Base-by-base conservation (phyloP, 2,888 invertebrate species). In the Platycnemis pennipes region DNA sequence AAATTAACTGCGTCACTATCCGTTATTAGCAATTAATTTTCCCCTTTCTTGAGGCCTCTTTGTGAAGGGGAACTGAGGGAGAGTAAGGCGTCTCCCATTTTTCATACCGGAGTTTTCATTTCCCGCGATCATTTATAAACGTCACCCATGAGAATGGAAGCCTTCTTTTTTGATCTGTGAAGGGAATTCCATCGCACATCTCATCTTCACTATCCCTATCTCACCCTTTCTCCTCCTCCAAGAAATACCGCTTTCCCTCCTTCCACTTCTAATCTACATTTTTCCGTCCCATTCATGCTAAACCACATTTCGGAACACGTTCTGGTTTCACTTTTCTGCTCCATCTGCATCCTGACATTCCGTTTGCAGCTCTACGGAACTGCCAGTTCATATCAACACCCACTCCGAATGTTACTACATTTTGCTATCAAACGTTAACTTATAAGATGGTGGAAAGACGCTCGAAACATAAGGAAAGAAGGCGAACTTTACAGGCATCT, bases 91-190 rank as follows among this genome's bases (percentile, higher is more conserved):
- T 77, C 31, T 31, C n/a, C 37, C 77, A 77, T 77, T 77, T 77
- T 77, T 77, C 77, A 77, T 37, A 77, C 31, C 77, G 77, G 16
- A 26, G 77, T 77, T 77, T 63, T 63, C 63, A 91, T 69, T 44
- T 63, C 91, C 44, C 49, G 56, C 45, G 91, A 91, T 44, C 91
- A 91, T 91, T 91, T 91, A 63, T 91, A 91, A 22, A 63, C 91
- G 91, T 91, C 91, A 91, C 91, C 63, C 37, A 44, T 63, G 56
- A 42, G 91, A 42, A 63, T 91, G 44, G 91, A 56, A 91, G 91
- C 63, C 44, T 56, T 63, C 63, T 91, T 69, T 63, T 91, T 91
- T 63, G 91, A 91, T 91, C 63, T 45, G 44, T 42, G 46, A 56
- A 89, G 56, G 89, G 89, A 69, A 91, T 91, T 42, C 91, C 91